These are phyloP conservation scores for Dipodomys stephensi DNA, from an alignment of 2,113 vertebrate genomes.

Conservation along the genomic window DNA sequence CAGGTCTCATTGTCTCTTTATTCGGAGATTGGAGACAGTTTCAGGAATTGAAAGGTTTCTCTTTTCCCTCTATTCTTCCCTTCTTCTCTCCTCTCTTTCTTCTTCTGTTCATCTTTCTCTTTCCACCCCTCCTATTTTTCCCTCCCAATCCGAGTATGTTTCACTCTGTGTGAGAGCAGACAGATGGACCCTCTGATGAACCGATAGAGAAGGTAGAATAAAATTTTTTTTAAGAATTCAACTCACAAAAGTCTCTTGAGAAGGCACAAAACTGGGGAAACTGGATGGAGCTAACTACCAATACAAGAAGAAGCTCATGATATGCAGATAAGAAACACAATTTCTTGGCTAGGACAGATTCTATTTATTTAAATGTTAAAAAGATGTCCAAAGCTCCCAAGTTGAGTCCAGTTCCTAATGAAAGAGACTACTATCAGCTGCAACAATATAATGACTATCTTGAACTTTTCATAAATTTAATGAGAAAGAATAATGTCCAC, in stretches of 20 bases:
- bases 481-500: neutral
- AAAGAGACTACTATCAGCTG: neutral
- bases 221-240: neutral
- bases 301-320: neutral
- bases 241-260: neutral
- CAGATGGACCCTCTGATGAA: too few relatives aligned
- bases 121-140: too few relatives aligned
- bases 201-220: too few relatives aligned
- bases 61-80: too few relatives aligned
- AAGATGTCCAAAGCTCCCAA: neutral
- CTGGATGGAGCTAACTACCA: neutral
- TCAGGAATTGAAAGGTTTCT: too few relatives aligned
- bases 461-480: constrained; percentile 19
- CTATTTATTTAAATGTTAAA: neutral
- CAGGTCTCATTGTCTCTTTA: neutral
- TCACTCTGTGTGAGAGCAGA: too few relatives aligned
- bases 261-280: neutral
- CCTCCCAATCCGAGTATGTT: neutral
- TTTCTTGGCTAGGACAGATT: neutral
- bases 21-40: too few relatives aligned
- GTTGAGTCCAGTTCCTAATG: neutral
- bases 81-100: too few relatives aligned
- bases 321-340: neutral
- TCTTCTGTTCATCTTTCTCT: neutral
- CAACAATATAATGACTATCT: neutral